These are phyloP conservation scores for Nesoenas mayeri DNA, from an alignment of 2,113 vertebrate species.

Conservation along the genomic window DNA sequence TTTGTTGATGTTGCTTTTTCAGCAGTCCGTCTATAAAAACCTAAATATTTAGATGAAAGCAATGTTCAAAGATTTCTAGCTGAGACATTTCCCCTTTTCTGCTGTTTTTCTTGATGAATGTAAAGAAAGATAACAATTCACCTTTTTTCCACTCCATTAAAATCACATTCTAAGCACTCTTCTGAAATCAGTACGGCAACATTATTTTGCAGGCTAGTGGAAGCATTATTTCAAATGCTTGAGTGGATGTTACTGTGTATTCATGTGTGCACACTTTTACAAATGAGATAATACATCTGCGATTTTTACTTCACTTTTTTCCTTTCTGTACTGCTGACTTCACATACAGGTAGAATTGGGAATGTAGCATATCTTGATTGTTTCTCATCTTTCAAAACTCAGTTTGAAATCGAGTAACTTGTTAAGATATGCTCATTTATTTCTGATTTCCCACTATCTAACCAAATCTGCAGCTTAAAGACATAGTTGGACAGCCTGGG, in stretches of 20 bases:
- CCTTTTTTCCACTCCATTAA: constrained; percentile 36
- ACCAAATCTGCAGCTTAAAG: neutral
- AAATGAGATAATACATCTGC: neutral
- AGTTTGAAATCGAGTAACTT: neutral
- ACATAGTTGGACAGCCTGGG: neutral
- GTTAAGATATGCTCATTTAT: neutral
- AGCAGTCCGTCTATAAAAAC: neutral
- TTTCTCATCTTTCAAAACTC: neutral
- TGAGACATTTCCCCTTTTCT: neutral
- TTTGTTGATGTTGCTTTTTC: constrained; percentile 24
- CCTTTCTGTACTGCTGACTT: neutral
- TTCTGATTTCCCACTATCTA: neutral
- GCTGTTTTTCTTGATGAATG: neutral
- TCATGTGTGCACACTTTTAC: neutral
- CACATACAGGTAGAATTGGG: neutral
- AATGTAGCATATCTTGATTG: neutral
- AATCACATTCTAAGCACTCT: constrained; percentile 26
- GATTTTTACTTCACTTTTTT: neutral
- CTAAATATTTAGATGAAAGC: constrained; percentile 31
- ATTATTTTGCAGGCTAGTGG: constrained; percentile 31
- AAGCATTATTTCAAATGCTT: constrained; percentile 26
- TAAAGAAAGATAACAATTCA: constrained; percentile 19
- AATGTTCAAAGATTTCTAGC: neutral
- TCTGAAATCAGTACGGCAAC: neutral
- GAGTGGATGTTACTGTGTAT: neutral